These are phyloP conservation scores for Siniperca obscura DNA, from an alignment of 2,797 vertebrate species.

Conservation along the genomic window DNA sequence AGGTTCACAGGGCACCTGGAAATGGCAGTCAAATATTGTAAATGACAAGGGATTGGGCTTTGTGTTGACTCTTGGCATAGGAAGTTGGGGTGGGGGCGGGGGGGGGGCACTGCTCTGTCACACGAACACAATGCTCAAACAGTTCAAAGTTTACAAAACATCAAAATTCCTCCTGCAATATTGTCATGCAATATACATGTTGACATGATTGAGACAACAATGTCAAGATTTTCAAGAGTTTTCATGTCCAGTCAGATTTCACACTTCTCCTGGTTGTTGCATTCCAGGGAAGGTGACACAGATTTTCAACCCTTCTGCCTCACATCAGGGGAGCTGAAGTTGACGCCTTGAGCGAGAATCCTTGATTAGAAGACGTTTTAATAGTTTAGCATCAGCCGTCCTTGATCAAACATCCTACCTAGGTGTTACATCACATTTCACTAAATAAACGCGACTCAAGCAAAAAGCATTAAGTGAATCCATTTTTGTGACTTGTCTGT, in stretches of 20 bases:
- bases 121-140: slow-evolving; percentile 83
- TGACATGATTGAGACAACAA: slow-evolving; percentile 80
- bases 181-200: slow-evolving; percentile 90
- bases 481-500: slow-evolving; percentile 72
- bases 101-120: slow-evolving; percentile 74
- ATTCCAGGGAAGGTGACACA: slow-evolving; percentile 58
- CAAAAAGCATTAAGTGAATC: slow-evolving; percentile 78
- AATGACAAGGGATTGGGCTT: slow-evolving; percentile 48
- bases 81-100: slow-evolving; percentile 46
- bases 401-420: slow-evolving; percentile 79
- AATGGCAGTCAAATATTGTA: slow-evolving; percentile 64
- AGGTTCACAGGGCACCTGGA: slow-evolving; percentile 54
- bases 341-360: slow-evolving; percentile 54
- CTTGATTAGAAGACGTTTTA: slow-evolving; percentile 50
- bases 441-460: slow-evolving; percentile 82
- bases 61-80: slow-evolving; percentile 67
- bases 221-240: slow-evolving; percentile 70
- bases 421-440: slow-evolving; percentile 82
- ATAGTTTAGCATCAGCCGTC: slow-evolving; percentile 62
- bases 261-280: slow-evolving; percentile 53
- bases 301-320: slow-evolving; percentile 63
- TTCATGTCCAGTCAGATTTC: slow-evolving; percentile 70
- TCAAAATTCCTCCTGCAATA: slow-evolving; percentile 83
- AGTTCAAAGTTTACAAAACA: slow-evolving; percentile 85
- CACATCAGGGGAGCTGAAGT: slow-evolving; percentile 45